A percentile compares a stretch with the other conserved stretches of the same genome.
Evolutionary conservation across 2,113 vertebrate species (phyloP).

Genomic region (Lophotis ruficrista): DNA sequence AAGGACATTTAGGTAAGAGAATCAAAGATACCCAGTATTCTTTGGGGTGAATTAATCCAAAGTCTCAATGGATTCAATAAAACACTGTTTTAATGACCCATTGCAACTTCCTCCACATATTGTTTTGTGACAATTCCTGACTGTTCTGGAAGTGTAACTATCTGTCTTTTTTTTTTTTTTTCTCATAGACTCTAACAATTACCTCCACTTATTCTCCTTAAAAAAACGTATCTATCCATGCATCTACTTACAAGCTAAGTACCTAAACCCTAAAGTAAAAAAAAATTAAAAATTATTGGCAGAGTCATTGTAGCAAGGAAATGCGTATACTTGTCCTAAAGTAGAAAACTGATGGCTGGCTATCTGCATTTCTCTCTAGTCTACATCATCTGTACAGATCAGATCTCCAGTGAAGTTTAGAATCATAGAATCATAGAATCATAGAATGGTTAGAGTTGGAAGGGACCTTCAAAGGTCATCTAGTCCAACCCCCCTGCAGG

Average conservation of each 20-base stretch:
- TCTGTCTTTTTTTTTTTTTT: background rate
- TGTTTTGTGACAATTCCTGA: background rate
- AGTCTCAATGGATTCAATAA: background rate
- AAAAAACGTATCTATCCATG: background rate
- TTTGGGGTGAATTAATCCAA: background rate
- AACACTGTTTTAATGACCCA: background rate
- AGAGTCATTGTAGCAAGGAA: background rate
- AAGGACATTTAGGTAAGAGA: background rate
- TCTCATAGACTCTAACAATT: background rate
- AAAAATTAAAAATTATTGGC: background rate
- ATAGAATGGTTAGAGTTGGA: too few relatives aligned
- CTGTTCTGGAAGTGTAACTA: background rate
- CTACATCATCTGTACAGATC: background rate
- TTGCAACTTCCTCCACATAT: background rate
- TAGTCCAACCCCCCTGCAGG: too few relatives aligned
- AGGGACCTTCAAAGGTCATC: too few relatives aligned
- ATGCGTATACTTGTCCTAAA: background rate
- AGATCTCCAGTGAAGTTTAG: background rate
- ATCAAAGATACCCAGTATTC: background rate
- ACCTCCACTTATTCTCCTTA: background rate
- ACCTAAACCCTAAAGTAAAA: background rate
- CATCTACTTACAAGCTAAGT: background rate
- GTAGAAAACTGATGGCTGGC: background rate
- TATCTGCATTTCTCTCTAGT: background rate
- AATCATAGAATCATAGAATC: too few relatives aligned